Percentiles rank a stretch among this genome's conserved stretches.
Evolutionary conservation across 2,113 vertebrate genomes (phyloP).

Genomic region (Vidua chalybeata): DNA sequence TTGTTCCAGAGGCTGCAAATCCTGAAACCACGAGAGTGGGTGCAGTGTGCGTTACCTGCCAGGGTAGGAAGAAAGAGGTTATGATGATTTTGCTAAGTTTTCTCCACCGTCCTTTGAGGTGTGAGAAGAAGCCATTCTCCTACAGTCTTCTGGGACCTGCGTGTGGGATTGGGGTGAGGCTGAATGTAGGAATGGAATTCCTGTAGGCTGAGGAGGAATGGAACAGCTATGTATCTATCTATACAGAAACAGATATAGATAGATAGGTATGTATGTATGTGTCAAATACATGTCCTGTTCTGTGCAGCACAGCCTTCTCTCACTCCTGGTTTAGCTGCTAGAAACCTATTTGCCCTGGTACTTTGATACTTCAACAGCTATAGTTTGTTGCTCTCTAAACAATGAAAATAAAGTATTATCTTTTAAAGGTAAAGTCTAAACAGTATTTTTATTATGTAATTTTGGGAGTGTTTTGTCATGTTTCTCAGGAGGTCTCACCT

Average conservation of each 20-base stretch:
- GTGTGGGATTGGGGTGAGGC: background rate
- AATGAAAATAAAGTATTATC: background rate
- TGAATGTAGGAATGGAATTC: background rate
- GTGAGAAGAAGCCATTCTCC: constrained; percentile 21
- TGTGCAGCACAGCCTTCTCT: background rate
- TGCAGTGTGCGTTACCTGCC: constrained; percentile 47
- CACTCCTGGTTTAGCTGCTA: background rate
- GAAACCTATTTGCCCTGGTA: background rate
- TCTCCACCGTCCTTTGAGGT: background rate
- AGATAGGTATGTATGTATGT: constrained; percentile 71
- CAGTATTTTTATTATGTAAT: background rate
- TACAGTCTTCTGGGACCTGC: constrained; percentile 1
- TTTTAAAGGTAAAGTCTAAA: constrained; percentile 5
- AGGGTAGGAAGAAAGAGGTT: constrained; percentile 64
- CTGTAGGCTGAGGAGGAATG: constrained; percentile 54
- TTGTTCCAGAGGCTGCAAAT: constrained; percentile 58
- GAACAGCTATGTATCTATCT: constrained; percentile 52
- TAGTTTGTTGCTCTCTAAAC: background rate
- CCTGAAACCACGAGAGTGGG: constrained; percentile 52
- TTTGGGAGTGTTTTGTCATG: background rate
- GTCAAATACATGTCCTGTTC: background rate
- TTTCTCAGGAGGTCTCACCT: constrained; percentile 80
- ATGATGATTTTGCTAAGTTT: constrained; percentile 40
- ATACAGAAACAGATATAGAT: constrained; percentile 41
- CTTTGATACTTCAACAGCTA: background rate